Percentiles rank a stretch among this genome's conserved stretches.
phyloP scores from a whole-genome alignment of 2,888 invertebrate species.

The Platycnemis pennipes region DNA sequence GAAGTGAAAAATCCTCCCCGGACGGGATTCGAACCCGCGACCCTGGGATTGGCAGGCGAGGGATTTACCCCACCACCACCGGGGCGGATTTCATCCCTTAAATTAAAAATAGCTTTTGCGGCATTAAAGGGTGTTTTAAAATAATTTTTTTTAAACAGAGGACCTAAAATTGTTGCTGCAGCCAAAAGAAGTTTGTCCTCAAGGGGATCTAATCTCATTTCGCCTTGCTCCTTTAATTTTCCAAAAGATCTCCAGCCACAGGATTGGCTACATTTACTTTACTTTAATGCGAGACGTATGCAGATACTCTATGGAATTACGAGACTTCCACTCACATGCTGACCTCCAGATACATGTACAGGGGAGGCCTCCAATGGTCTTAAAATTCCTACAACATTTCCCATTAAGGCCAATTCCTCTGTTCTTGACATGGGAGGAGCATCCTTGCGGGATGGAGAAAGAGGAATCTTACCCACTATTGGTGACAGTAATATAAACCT shows the following conservation, averaged over 20 bases:
- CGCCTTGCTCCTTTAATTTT: not conserved
- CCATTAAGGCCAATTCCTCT: not conserved
- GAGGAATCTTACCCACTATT: not conserved
- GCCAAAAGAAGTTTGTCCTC: not conserved
- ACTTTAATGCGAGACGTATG: not conserved
- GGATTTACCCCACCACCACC: no score
- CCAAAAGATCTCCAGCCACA: not conserved
- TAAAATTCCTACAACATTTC: not conserved
- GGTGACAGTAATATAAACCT: not conserved
- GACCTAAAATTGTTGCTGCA: not conserved
- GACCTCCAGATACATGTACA: not conserved
- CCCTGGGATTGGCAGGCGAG: no score
- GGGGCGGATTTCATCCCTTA: not conserved
- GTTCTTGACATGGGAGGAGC: not conserved
- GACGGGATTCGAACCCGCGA: not conserved
- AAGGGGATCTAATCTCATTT: no score
- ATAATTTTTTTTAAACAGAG: not conserved
- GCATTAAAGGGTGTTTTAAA: not conserved
- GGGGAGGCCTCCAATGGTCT: not conserved
- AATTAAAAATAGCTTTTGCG: not conserved
- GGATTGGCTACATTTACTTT: no score
- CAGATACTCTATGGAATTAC: not conserved
- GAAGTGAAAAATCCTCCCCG: no score
- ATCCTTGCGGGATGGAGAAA: not conserved
- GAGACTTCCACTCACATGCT: not conserved